Base-by-base conservation (phyloP, 1,140 invertebrate species). In the Camponotus vicinus region DNA sequence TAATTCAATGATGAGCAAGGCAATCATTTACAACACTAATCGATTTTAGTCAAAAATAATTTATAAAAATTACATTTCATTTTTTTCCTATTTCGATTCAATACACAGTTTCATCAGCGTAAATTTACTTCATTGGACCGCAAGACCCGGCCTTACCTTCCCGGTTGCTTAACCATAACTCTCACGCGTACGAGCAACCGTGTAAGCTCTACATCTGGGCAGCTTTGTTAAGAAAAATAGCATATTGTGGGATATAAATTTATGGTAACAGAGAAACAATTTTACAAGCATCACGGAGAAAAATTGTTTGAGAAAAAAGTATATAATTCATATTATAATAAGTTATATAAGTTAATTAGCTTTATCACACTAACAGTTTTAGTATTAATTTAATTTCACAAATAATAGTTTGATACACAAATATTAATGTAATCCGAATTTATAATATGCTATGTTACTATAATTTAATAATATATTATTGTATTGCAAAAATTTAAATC, bases 21-120 rank as follows among this genome's bases (percentile, higher is more conserved):
- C 45, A 52, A 67, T 66, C 61, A 61, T 59, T 70, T 34, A 42
- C 15, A 66, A 64, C 37, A 83, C 55, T 9, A 66, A 66, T 78
- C 67, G 59, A 83, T 76, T 90, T 89, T 78, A 66, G 21, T 21
- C 13, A 7, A 59, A 11, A 75, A 87, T 86, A 70, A 52, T 75
- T 87, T 66, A 59, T 89, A 73, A 75, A 89, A 87, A 89, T 89
- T 90, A 85, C 66, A 87, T 90, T 90, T 57, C 75, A 57, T 79
- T 61, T 73, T 61, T 73, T 71, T 73, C 61, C 59, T 64, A 40
- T 42, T 4, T 6, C 85, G 52, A 89, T 86, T 69, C 66, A 63
- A 89, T 85, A 85, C 63, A 87, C 69, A 55, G 88, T 89, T 79
- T 90, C 89, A 90, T 90, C 88, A 89, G 89, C 88, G 88, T 89